These are phyloP conservation scores for Hipparchia sbordonii DNA, from an alignment of 2,888 invertebrate genomes.

Conservation along the genomic window DNA sequence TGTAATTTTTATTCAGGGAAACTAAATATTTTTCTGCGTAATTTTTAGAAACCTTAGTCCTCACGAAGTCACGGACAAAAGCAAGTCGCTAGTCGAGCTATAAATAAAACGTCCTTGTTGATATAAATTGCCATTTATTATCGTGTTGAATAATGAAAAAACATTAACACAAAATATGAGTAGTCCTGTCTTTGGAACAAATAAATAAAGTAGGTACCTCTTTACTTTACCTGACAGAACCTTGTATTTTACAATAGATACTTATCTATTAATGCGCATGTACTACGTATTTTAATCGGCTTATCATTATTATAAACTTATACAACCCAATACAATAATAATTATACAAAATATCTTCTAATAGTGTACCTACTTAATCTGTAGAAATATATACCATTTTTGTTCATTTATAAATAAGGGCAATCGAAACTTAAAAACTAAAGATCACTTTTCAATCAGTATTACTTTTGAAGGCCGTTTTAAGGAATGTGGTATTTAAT, in stretches of 20 bases:
- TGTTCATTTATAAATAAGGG: constrained; percentile 66
- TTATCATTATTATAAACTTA: constrained; percentile 56
- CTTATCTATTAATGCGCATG: constrained; percentile 49
- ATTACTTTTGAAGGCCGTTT: constrained; percentile 44
- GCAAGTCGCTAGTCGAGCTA: background rate
- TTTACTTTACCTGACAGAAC: constrained; percentile 67
- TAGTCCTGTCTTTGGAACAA: constrained; percentile 65
- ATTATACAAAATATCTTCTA: constrained; percentile 79
- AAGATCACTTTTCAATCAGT: constrained; percentile 41
- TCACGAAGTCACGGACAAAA: too few relatives aligned
- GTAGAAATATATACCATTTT: constrained; percentile 68
- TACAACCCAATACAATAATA: constrained; percentile 72
- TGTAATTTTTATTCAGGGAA: too few relatives aligned
- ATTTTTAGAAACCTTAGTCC: too few relatives aligned
- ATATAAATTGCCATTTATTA: constrained; percentile 69
- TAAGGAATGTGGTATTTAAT: constrained; percentile 56
- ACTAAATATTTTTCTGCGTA: too few relatives aligned
- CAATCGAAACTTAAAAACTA: constrained; percentile 50
- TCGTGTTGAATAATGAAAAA: constrained; percentile 63
- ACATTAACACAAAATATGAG: constrained; percentile 56
- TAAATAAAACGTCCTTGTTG: constrained; percentile 43
- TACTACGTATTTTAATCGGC: constrained; percentile 60
- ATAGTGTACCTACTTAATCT: constrained; percentile 74
- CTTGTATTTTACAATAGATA: constrained; percentile 63
- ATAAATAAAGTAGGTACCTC: constrained; percentile 67